Evolutionary conservation across 2,113 vertebrate species (phyloP).

Genomic region (Lepisosteus oculatus): DNA sequence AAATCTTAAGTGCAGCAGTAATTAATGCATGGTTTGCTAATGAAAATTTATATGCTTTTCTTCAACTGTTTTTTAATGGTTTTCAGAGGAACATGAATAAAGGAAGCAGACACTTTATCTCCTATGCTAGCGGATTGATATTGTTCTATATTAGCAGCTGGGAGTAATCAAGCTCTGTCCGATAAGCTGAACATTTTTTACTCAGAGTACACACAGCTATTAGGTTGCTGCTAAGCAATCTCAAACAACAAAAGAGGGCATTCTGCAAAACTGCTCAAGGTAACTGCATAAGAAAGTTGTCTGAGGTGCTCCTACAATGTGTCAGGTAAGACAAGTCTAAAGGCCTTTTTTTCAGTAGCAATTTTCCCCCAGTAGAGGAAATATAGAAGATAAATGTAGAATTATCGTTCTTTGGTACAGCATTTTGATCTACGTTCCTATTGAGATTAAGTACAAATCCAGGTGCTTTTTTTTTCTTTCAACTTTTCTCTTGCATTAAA

Average conservation of each 20-base stretch:
- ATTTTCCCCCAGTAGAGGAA: neutral
- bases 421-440: neutral
- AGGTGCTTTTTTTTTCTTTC: neutral
- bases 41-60: neutral
- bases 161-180: neutral
- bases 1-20: neutral
- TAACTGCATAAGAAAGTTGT: constrained; percentile 2
- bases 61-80: neutral
- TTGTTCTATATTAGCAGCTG: constrained; percentile 11
- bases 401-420: constrained; percentile 6
- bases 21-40: neutral
- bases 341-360: neutral
- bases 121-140: constrained; percentile 13
- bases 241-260: neutral
- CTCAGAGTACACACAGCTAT: constrained; percentile 6
- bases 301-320: neutral
- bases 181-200: constrained; percentile 15
- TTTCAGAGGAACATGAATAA: neutral
- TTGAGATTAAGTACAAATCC: neutral
- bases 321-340: neutral
- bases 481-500: too few species aligned
- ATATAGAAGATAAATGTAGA: constrained; percentile 1
- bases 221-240: neutral
- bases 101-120: neutral
- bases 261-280: constrained; percentile 2